Evolutionary conservation across 2,113 vertebrate species (phyloP), one percentile per base, ranked within the genome.

Genomic region (Piliocolobus tephrosceles): DNA sequence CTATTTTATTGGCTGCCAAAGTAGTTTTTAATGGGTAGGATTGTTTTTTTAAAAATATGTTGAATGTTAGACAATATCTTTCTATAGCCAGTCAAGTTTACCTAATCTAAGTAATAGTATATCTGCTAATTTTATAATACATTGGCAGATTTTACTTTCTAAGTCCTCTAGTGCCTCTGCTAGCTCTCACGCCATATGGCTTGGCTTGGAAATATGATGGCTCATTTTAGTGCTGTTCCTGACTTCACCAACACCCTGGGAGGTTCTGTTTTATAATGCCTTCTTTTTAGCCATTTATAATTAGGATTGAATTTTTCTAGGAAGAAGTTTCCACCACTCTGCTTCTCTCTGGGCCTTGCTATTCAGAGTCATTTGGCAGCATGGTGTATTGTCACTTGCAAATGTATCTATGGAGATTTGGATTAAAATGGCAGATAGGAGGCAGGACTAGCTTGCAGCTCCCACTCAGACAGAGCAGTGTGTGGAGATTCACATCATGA

Each of bases 221-320:
- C 81, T 85, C 35, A 50, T 64, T 95, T 92, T 94, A 73, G 50
- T 32, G 57, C 23, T 16, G 1, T 75, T 68, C 47, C n/a, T 94
- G 66, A 73, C 73, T 86, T 79, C 14, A 12, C 6, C n/a, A 40
- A 9, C 30, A 58, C 27, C 13, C 66, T 88, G 89, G 86, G 86
- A 93, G 79, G 58, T 83, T 61, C 50, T 92, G n/a, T 91, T 96
- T 95, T 89, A 76, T 81, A 91, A 93, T 87, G n/a, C 70, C 47
- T 84, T 73, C 64, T 61, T 94, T 91, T 43, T 57, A 94, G 32
- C 52, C 61, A 75, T 81, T 95, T 55, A 75, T 85, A 81, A 83
- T 61, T 16, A 87, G 17, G 58, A 50, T 35, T 55, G 38, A 86
- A 17, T 22, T 92, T 82, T 64, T 86, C 75, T 86, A 75, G 73